Evolutionary conservation across 2,888 invertebrate genomes (phyloP).

Genomic region (Hermaeophaga mercurialis): DNA sequence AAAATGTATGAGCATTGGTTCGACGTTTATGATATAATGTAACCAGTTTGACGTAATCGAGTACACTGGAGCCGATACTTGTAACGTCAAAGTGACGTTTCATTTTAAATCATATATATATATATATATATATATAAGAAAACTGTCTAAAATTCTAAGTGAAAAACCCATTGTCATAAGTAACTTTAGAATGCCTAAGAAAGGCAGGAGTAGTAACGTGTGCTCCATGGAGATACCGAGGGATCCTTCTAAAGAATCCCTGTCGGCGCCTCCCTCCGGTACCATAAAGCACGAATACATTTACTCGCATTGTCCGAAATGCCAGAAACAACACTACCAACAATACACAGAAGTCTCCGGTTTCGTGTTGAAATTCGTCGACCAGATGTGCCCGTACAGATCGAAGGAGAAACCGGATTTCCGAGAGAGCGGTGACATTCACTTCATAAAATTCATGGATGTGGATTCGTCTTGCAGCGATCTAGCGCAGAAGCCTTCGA

Average conservation of each 20-base stretch:
- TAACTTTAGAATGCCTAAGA: background rate
- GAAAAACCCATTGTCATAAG: background rate
- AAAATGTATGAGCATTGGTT: too few relatives aligned
- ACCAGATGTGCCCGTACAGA: background rate
- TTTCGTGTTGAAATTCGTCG: background rate
- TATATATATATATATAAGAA: too few relatives aligned
- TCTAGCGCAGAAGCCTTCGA: background rate
- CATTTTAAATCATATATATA: too few relatives aligned
- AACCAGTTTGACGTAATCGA: too few relatives aligned
- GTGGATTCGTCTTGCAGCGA: background rate
- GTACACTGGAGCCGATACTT: too few relatives aligned
- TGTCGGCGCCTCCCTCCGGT: background rate
- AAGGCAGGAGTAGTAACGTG: background rate
- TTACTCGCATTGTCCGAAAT: conserved; percentile 32
- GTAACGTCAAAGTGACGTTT: too few relatives aligned
- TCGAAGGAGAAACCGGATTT: background rate
- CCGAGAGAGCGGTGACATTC: too few relatives aligned
- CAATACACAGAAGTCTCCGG: conserved; percentile 29
- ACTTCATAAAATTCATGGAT: background rate
- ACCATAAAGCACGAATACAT: conserved; percentile 33
- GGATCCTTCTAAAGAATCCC: background rate
- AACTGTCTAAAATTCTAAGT: background rate
- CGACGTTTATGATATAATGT: too few relatives aligned
- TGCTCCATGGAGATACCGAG: background rate
- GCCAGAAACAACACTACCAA: conserved; percentile 37